phyloP scores from a whole-genome alignment of 2,113 vertebrate genomes.

The Ictidomys tridecemlineatus region DNA sequence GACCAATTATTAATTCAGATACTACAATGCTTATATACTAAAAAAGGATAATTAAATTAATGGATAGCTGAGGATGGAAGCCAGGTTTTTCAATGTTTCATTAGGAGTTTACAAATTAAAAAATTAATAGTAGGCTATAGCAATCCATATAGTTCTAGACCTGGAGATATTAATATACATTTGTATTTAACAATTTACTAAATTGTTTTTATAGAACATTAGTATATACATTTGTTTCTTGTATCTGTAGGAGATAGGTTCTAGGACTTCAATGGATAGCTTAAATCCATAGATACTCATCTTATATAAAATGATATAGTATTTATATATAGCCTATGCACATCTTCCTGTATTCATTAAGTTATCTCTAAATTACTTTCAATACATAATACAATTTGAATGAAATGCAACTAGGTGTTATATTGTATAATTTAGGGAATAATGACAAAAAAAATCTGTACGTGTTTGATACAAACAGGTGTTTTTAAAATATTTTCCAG shows the following conservation, averaged over 20 bases:
- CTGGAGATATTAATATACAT: not conserved
- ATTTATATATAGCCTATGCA: not conserved
- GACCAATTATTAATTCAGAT: not conserved
- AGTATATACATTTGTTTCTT: not conserved
- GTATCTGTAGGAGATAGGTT: not conserved
- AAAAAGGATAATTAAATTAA: not conserved
- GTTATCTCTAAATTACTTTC: not conserved
- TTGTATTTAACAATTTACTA: not conserved
- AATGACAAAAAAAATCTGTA: not conserved
- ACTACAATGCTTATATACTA: not conserved
- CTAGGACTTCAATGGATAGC: not conserved
- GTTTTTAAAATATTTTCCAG: not conserved
- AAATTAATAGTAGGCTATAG: not conserved
- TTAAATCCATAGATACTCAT: not conserved
- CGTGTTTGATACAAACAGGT: not conserved
- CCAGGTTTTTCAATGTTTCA: not conserved
- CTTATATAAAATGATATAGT: not conserved
- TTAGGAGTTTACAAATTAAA: not conserved
- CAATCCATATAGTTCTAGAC: not conserved
- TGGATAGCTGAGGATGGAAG: not conserved
- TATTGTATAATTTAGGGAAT: not conserved
- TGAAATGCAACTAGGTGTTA: not conserved
- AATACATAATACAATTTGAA: not conserved
- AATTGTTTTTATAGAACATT: not conserved
- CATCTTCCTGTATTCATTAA: not conserved